phyloP scores from a whole-genome alignment of 2,888 invertebrate genomes.

The Abrostola triplasia region DNA sequence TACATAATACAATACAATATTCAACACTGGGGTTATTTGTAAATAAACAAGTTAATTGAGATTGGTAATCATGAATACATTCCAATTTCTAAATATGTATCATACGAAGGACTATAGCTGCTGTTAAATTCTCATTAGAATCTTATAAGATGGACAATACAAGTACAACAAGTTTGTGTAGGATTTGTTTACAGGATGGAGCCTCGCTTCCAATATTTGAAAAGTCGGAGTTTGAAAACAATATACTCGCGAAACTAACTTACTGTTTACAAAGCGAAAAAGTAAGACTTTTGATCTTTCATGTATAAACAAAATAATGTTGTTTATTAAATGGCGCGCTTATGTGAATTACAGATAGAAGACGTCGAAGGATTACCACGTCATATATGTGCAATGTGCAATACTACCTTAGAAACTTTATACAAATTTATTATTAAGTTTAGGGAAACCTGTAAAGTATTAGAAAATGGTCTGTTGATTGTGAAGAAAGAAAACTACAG shows the following conservation, averaged over 20 bases:
- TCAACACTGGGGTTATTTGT: background rate
- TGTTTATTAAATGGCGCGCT: slow-evolving; percentile 2
- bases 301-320: background rate
- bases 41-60: slow-evolving; percentile 8
- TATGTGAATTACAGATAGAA: slow-evolving; percentile 71
- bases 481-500: slow-evolving; percentile 67
- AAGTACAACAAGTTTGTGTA: slow-evolving; percentile 64
- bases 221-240: slow-evolving; percentile 53
- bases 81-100: background rate
- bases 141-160: slow-evolving; percentile 32
- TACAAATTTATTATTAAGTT: slow-evolving; percentile 74
- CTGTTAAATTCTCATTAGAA: slow-evolving; percentile 24
- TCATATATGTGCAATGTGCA: slow-evolving; percentile 74
- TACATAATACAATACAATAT: too few relatives aligned
- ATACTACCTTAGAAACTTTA: slow-evolving; percentile 66
- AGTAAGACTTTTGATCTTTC: slow-evolving; percentile 56
- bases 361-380: slow-evolving; percentile 78
- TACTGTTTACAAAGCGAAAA: slow-evolving; percentile 72
- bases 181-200: slow-evolving; percentile 77
- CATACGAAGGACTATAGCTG: background rate
- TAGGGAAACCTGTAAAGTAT: slow-evolving; percentile 68
- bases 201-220: slow-evolving; percentile 77
- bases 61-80: slow-evolving; percentile 14
- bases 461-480: slow-evolving; percentile 65
- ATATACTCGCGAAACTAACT: slow-evolving; percentile 67